Conservation (phyloP, 2,113 vertebrate genomes). For the Cyphomyrus plagiostoma region DNA sequence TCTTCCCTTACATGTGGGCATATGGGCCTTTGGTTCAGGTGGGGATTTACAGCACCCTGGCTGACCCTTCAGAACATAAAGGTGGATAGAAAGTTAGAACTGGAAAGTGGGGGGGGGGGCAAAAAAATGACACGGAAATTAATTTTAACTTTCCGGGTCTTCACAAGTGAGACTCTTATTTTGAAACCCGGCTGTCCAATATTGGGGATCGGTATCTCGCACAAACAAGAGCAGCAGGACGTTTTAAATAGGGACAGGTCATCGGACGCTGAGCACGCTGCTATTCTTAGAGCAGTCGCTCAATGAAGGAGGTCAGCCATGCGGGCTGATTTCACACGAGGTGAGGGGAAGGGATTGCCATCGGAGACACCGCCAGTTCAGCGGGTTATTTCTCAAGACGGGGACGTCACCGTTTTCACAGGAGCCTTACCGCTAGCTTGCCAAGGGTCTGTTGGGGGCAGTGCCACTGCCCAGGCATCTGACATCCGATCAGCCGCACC, state of each 20-base stretch:
- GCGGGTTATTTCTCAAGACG: not conserved
- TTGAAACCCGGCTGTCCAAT: not conserved
- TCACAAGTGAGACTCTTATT: not conserved
- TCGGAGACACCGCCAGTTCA: not conserved
- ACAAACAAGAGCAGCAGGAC: not conserved
- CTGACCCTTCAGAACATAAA: not conserved
- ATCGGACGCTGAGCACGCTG: not conserved
- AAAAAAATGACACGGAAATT: not conserved
- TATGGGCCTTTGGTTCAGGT: not conserved
- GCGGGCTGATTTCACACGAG: not conserved
- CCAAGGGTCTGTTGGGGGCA: conserved; percentile 69
- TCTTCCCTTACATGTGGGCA: not conserved
- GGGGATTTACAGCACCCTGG: not conserved
- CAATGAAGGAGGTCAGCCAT: not conserved
- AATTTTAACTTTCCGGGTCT: not conserved
- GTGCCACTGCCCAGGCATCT: conserved; percentile 75
- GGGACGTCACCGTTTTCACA: not conserved
- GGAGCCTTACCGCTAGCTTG: conserved; percentile 73
- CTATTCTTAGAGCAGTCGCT: conserved; percentile 12
- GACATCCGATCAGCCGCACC: conserved; percentile 51
- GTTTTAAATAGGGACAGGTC: conserved; percentile 9
- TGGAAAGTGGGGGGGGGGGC: not conserved
- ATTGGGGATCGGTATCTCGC: not conserved
- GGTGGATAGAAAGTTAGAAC: not conserved
- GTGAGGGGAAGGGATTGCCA: not conserved